Evolutionary conservation across 2,113 vertebrate species (phyloP), one percentile per base, ranked within the genome.

Genomic region (Sus scrofa): DNA sequence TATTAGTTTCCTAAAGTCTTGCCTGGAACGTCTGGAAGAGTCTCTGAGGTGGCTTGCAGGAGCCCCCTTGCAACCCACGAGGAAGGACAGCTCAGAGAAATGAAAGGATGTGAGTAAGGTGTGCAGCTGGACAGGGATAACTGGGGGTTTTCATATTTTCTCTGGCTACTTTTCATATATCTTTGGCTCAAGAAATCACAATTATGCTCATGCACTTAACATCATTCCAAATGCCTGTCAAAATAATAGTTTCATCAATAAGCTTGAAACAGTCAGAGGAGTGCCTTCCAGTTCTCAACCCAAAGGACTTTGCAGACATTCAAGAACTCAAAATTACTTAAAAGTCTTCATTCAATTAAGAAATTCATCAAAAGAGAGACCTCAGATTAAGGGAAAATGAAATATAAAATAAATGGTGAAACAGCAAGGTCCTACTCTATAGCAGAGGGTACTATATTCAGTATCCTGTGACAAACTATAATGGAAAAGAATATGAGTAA

Each of bases 311-410:
- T 62, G 32, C 50, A 58, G 52, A 37, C 44, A 32, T 62, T 34
- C 27, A 67, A 19, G 44, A 54, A 26, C 62, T 37, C n/a, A 84
- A 30, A 92, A n/a, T 79, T 73, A 67, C 60, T 68, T 62, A 52
- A 81, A 86, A 78, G 32, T 65, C 3, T 75, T 44, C 13, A 65
- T 34, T 7, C 34, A 68, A 20, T 86, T 78, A 63, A 70, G 85
- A 70, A 84, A 15, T 63, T 58, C 68, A 85, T 65, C 56, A 26
- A 30, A 44, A 44, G 44, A 44, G 44, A 8, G 44, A 50, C 39
- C 13, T 96, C 65, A 16, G 65, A 30, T 73, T 26, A 87, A 90
- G 27, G 56, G n/a, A 75, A 79, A 90, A 95, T 37, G 20, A 92
- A 56, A 91, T 63, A 63, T 44, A 65, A 94, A 92, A 13, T 75